Evolutionary conservation across 30 jellyfish, hydroid and myxozoan genomes (phyloP).

Genomic region (Catostylus mosaicus): DNA sequence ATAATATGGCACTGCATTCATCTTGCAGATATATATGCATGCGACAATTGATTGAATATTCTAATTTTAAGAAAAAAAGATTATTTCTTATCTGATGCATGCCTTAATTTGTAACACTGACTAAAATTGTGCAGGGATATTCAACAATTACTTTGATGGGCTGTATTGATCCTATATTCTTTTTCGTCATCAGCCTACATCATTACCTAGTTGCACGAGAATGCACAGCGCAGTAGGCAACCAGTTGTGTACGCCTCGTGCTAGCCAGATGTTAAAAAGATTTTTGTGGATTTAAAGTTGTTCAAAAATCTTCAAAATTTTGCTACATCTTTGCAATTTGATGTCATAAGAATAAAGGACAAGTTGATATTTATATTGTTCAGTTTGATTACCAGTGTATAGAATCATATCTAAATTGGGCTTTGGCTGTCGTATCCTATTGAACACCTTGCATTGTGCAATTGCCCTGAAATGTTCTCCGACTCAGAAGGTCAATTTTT

Average conservation of each 20-base stretch:
- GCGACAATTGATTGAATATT: too few relatives aligned
- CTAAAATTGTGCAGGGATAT: too few relatives aligned
- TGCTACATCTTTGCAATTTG: background rate
- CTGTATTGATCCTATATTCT: too few relatives aligned
- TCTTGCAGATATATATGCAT: too few relatives aligned
- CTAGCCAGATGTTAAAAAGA: constrained; percentile 11
- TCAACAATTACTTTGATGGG: too few relatives aligned
- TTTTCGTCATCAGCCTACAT: constrained; percentile 37
- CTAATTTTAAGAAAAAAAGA: too few relatives aligned
- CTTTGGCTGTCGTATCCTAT: too few relatives aligned
- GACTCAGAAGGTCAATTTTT: background rate
- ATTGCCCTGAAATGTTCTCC: background rate
- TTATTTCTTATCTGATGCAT: too few relatives aligned
- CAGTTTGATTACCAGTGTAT: background rate
- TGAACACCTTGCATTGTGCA: background rate
- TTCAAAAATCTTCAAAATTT: background rate
- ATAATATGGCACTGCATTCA: too few relatives aligned
- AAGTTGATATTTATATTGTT: background rate
- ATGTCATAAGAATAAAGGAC: background rate
- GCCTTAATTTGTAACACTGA: too few relatives aligned
- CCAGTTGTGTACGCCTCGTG: constrained; percentile 29
- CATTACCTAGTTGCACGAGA: constrained; percentile 36
- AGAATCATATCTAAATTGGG: background rate
- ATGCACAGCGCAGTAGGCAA: constrained; percentile 13
- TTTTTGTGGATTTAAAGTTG: background rate